These are phyloP conservation scores for Hofmannophila pseudospretella DNA, from an alignment of 2,888 invertebrate genomes.

Conservation along the genomic window DNA sequence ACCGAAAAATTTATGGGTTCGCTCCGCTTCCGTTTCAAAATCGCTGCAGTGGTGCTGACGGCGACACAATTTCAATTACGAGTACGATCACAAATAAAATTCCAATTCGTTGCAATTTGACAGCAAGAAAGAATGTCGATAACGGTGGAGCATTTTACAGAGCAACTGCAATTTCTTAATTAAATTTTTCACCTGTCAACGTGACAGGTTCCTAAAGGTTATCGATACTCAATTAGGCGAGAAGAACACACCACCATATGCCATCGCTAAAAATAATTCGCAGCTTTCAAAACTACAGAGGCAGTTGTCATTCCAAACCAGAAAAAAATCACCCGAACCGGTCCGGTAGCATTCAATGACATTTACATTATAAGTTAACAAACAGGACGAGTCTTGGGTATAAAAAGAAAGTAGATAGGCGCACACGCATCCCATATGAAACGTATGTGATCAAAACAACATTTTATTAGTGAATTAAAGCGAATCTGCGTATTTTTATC, in stretches of 20 bases:
- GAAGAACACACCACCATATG: constrained; percentile 22
- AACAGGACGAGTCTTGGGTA: constrained; percentile 48
- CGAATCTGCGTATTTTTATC: no score
- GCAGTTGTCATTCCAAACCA: constrained; percentile 32
- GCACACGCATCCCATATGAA: neutral
- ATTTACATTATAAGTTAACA: constrained; percentile 67
- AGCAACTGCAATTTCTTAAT: no score
- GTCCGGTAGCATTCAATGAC: constrained; percentile 59
- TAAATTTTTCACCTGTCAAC: neutral
- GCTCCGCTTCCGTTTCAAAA: no score
- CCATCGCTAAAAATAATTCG: constrained; percentile 34
- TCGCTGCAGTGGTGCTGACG: no score
- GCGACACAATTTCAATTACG: no score
- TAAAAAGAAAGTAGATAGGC: constrained; percentile 55
- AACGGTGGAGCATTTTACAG: no score
- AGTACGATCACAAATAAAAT: no score
- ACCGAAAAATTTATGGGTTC: no score
- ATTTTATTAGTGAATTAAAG: neutral
- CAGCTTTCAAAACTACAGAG: constrained; percentile 54
- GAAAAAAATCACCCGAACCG: constrained; percentile 51
- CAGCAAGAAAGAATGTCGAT: no score
- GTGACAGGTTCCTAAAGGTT: constrained; percentile 1
- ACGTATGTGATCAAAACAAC: neutral
- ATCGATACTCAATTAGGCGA: constrained; percentile 17
- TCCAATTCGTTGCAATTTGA: no score